phyloP scores from a whole-genome alignment of 2,797 vertebrate species.

The Tachyglossus aculeatus region DNA sequence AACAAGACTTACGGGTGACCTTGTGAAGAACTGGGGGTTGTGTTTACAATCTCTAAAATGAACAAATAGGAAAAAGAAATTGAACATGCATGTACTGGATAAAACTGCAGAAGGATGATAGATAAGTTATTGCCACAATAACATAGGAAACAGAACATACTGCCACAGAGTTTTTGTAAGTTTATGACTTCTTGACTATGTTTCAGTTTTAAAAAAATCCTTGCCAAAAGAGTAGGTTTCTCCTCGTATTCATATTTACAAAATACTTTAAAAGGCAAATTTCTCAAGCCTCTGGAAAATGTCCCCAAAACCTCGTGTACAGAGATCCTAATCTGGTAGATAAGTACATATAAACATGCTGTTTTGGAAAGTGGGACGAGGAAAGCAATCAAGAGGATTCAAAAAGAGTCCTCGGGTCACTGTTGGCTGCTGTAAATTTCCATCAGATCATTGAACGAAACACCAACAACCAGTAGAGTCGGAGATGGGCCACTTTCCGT shows the following conservation, averaged over 20 bases:
- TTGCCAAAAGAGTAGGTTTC: neutral
- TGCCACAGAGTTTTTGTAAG: neutral
- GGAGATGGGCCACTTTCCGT: neutral
- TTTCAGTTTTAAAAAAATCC: neutral
- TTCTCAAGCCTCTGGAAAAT: neutral
- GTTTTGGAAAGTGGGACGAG: neutral
- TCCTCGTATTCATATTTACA: neutral
- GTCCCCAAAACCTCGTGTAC: neutral
- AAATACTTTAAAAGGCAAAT: neutral
- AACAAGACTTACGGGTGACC: neutral
- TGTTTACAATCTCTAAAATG: constrained; percentile 25
- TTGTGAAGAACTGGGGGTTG: constrained; percentile 43
- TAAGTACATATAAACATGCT: neutral
- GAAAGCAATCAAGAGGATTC: neutral
- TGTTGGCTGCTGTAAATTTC: neutral
- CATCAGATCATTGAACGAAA: neutral
- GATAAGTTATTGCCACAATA: neutral
- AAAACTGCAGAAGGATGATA: neutral
- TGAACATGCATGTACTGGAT: neutral
- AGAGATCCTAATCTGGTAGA: neutral
- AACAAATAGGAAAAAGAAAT: neutral
- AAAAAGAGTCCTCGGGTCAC: neutral
- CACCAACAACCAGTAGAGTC: neutral
- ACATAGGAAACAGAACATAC: neutral
- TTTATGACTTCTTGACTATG: constrained; percentile 9